These are phyloP conservation scores for Lethenteron reissneri DNA, from an alignment of 2,113 vertebrate species.

Conservation along the genomic window DNA sequence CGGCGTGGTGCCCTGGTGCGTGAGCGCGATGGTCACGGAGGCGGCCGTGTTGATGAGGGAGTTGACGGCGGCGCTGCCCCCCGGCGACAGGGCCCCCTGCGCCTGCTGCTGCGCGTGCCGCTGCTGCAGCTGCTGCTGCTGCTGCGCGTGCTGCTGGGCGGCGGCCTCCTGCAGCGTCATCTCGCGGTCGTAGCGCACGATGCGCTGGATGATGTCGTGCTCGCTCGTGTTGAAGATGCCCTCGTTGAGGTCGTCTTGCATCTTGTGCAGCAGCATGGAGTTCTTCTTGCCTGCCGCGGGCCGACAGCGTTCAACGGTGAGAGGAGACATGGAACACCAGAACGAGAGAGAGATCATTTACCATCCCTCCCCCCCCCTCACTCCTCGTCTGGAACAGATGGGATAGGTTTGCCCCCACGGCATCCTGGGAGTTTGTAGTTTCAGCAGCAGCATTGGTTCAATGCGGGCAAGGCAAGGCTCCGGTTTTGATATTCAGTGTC, in stretches of 20 bases:
- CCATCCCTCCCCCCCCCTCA: too few relatives aligned
- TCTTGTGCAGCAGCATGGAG: constrained; percentile 83
- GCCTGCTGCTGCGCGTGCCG: background rate
- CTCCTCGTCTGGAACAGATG: too few relatives aligned
- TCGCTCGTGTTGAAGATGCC: constrained; percentile 91
- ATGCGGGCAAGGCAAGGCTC: too few relatives aligned
- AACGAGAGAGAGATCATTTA: too few relatives aligned
- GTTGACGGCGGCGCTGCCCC: background rate
- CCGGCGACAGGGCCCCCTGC: background rate
- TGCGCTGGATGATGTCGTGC: constrained; percentile 96
- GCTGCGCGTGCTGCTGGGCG: background rate
- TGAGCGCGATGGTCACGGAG: constrained; percentile 2
- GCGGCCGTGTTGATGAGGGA: background rate
- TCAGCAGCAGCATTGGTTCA: too few relatives aligned
- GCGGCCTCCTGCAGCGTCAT: constrained; percentile 38
- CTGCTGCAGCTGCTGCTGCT: background rate
- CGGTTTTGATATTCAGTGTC: too few relatives aligned
- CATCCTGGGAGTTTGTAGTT: too few relatives aligned
- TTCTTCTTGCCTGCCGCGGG: constrained; percentile 66
- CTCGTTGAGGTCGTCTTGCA: constrained; percentile 84
- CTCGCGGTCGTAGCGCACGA: constrained; percentile 84
- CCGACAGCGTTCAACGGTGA: constrained; percentile 7
- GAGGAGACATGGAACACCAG: background rate
- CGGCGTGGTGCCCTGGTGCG: background rate
- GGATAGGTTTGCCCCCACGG: too few relatives aligned